These are phyloP conservation scores for Cydia strobilella DNA, from an alignment of 1,140 invertebrate species.

Conservation along the genomic window DNA sequence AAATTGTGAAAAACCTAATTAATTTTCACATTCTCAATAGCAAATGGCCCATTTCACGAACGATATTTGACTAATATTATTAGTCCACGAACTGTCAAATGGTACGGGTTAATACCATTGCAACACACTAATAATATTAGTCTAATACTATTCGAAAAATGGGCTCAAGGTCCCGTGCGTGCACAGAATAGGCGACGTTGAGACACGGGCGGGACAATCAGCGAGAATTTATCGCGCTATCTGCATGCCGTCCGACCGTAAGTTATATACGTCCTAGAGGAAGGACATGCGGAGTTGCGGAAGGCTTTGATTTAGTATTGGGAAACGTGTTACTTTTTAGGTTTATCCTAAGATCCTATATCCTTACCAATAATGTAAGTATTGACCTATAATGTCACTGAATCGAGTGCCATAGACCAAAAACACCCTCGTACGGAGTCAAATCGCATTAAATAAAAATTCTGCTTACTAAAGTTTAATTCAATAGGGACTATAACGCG, in stretches of 20 bases:
- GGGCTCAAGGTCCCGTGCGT: background rate
- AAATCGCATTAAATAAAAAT: too few species aligned
- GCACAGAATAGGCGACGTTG: background rate
- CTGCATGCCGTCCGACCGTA: background rate
- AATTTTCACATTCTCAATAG: background rate
- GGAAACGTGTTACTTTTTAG: background rate
- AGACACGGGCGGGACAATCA: background rate
- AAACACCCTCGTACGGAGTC: too few species aligned
- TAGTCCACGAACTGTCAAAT: too few species aligned
- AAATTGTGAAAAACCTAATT: background rate
- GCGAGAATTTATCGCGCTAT: constrained; percentile 4
- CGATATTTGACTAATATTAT: too few species aligned
- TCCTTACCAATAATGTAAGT: background rate
- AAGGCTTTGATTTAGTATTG: background rate
- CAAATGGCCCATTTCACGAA: too few species aligned
- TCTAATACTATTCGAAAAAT: too few species aligned
- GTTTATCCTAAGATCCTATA: background rate
- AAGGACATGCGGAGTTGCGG: background rate
- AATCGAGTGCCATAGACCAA: too few species aligned
- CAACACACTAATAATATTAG: too few species aligned
- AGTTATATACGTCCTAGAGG: background rate
- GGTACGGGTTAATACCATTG: too few species aligned
- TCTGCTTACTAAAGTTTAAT: too few species aligned
- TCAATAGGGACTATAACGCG: too few species aligned
- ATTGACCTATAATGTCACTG: too few species aligned